Evolutionary conservation across 2,113 vertebrate species (phyloP).

Genomic region (Plecotus auritus): DNA sequence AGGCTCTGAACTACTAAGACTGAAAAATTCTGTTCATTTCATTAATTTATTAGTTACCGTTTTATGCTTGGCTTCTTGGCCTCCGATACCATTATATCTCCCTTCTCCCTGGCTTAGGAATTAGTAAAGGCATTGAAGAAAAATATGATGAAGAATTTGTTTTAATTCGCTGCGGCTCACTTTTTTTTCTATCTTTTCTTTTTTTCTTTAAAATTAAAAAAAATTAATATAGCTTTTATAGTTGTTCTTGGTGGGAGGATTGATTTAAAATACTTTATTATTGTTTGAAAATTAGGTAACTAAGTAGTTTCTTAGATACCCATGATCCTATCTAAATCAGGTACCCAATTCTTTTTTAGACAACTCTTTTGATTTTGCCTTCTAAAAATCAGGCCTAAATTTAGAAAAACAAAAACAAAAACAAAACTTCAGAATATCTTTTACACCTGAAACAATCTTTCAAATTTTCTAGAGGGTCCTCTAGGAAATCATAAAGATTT

Average conservation of each 20-base stretch:
- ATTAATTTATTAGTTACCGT: background rate
- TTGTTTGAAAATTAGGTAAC: slow-evolving; percentile 10
- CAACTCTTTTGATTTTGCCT: slow-evolving; percentile 15
- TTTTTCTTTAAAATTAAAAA: background rate
- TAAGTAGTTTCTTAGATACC: background rate
- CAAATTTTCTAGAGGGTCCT: background rate
- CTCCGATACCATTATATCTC: background rate
- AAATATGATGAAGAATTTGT: background rate
- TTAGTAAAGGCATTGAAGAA: background rate
- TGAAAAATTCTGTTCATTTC: background rate
- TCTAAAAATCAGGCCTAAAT: slow-evolving; percentile 12
- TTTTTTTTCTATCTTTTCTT: background rate
- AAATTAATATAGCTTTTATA: background rate
- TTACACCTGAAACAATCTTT: background rate
- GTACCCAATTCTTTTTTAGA: background rate
- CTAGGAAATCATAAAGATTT: slow-evolving; percentile 16
- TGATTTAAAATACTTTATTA: slow-evolving; percentile 12
- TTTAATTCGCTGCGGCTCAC: background rate
- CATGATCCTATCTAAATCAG: background rate
- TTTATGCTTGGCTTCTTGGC: background rate
- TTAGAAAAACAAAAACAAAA: slow-evolving; percentile 12
- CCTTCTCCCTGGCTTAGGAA: background rate
- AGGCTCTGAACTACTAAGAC: background rate
- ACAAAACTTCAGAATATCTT: background rate
- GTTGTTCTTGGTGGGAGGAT: background rate